Evolutionary conservation across 2,797 vertebrate genomes (phyloP).

Genomic region (Helarctos malayanus): DNA sequence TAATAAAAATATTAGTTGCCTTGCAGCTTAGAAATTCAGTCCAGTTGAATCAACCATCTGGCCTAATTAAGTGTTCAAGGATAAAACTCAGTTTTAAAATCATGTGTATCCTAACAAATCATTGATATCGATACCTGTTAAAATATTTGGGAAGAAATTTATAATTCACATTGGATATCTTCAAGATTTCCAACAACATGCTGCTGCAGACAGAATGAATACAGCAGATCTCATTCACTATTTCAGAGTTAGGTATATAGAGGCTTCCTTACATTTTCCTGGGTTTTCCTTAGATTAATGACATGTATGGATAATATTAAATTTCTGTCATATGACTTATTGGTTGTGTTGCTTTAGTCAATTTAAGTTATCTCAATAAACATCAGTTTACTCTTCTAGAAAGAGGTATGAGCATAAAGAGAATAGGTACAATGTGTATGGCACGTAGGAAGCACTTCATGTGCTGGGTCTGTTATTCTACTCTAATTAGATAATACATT

Average conservation of each 20-base stretch:
- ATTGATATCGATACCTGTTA: slow-evolving; percentile 19
- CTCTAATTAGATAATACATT: neutral
- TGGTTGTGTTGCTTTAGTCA: neutral
- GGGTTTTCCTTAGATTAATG: slow-evolving; percentile 55
- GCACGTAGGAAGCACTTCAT: neutral
- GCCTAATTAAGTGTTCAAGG: slow-evolving; percentile 60
- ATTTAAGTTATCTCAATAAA: neutral
- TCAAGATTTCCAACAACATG: slow-evolving; percentile 5
- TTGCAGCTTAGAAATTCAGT: slow-evolving; percentile 46
- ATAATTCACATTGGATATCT: neutral
- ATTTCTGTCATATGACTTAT: neutral
- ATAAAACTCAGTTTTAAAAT: slow-evolving; percentile 47
- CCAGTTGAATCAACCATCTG: slow-evolving; percentile 40
- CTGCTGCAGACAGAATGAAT: neutral
- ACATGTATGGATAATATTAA: neutral
- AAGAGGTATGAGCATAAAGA: neutral
- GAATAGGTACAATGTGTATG: neutral
- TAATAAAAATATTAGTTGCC: slow-evolving; percentile 10
- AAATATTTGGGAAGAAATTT: slow-evolving; percentile 54
- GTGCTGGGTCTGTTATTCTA: neutral
- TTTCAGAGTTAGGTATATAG: neutral
- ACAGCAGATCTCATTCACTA: neutral
- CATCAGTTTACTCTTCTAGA: neutral
- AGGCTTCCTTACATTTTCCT: neutral
- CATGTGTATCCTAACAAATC: slow-evolving; percentile 17